Percentiles rank a stretch among this genome's conserved stretches.
Conservation (phyloP, 2,113 vertebrate genomes). For the Saguinus imperator region DNA sequence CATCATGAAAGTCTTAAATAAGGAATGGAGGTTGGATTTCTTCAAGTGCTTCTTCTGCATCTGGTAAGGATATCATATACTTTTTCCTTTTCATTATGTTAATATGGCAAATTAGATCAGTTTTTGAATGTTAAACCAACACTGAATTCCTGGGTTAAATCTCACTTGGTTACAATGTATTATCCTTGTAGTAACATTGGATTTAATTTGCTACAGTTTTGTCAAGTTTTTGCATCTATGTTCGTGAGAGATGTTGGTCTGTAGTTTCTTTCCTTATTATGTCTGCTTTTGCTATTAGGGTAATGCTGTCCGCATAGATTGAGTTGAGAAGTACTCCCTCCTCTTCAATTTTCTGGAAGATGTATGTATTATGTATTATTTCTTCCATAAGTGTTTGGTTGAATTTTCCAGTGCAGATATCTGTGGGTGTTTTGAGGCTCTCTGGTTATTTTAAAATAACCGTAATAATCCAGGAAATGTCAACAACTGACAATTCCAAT, state of each 20-base stretch:
- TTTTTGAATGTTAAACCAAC: conserved; percentile 10
- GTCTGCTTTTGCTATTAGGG: background rate
- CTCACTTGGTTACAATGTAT: background rate
- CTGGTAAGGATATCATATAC: background rate
- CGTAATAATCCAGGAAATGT: background rate
- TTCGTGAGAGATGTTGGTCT: background rate
- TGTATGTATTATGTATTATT: background rate
- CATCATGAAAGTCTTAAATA: background rate
- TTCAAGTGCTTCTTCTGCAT: background rate
- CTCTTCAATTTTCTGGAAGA: background rate
- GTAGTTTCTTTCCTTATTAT: background rate
- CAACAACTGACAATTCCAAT: background rate
- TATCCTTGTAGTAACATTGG: conserved; percentile 6
- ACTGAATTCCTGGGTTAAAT: conserved; percentile 42
- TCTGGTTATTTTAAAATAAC: background rate
- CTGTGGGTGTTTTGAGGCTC: background rate
- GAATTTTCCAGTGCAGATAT: background rate
- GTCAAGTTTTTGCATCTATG: background rate
- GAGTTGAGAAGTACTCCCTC: background rate
- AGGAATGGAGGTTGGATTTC: background rate
- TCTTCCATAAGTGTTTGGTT: background rate
- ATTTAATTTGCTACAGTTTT: conserved; percentile 6
- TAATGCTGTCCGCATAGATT: background rate
- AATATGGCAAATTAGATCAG: background rate
- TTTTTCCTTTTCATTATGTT: background rate